These are phyloP conservation scores for Tympanuchus pallidicinctus DNA, from an alignment of 2,113 vertebrate species.

Conservation along the genomic window DNA sequence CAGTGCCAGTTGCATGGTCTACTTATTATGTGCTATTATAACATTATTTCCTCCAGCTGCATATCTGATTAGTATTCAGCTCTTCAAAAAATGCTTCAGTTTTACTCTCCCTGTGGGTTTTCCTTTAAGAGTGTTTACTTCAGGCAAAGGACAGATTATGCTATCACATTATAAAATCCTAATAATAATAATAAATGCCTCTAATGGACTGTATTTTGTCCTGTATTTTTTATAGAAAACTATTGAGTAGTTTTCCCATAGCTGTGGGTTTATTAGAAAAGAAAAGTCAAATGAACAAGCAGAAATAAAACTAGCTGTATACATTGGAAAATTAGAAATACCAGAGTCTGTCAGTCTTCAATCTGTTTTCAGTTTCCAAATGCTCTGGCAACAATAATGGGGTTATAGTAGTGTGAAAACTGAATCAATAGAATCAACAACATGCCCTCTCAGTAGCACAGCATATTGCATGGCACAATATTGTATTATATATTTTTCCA, in stretches of 20 bases:
- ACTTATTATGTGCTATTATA: neutral
- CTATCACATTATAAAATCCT: conserved; percentile 41
- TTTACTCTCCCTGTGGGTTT: conserved; percentile 32
- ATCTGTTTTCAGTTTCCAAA: neutral
- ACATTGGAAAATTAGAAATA: conserved; percentile 12
- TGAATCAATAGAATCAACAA: conserved; percentile 42
- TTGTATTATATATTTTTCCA: neutral
- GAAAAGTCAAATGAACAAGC: neutral
- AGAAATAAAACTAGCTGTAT: neutral
- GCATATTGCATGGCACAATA: neutral
- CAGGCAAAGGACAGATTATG: conserved; percentile 45
- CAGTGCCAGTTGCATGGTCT: neutral
- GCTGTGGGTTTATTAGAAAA: neutral
- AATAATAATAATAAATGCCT: conserved; percentile 33
- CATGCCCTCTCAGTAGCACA: neutral
- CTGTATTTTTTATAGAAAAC: neutral
- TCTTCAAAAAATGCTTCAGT: conserved; percentile 18
- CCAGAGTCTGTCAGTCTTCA: neutral
- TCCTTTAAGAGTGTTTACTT: conserved; percentile 51
- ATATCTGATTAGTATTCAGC: conserved; percentile 49
- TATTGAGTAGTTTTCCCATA: neutral
- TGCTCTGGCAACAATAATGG: conserved; percentile 14
- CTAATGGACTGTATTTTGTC: conserved; percentile 24
- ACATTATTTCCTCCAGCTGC: neutral
- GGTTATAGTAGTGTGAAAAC: conserved; percentile 20